A percentile compares a stretch with the other conserved stretches of the same genome.
phyloP scores from a whole-genome alignment of 2,888 invertebrate species.

The Geotrupes spiniger region DNA sequence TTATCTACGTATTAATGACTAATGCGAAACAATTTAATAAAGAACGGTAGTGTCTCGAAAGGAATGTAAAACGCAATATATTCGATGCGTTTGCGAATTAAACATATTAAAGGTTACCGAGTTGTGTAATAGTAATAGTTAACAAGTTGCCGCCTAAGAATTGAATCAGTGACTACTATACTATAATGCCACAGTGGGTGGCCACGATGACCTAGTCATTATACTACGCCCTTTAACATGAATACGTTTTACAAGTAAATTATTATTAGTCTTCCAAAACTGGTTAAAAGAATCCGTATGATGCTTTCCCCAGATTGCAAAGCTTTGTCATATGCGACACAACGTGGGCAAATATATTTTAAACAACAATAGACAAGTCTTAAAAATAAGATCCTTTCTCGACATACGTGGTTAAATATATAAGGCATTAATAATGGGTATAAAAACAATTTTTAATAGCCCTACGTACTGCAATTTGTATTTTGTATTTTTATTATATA shows the following conservation, averaged over 20 bases:
- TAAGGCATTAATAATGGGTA: no score
- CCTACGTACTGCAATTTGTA: neutral
- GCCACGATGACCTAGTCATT: slow-evolving; percentile 20
- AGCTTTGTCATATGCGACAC: slow-evolving; percentile 8
- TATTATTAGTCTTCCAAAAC: slow-evolving; percentile 6
- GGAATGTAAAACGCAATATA: neutral
- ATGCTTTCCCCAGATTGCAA: slow-evolving; percentile 5
- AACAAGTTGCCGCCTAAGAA: slow-evolving; percentile 13
- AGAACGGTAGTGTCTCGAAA: no score
- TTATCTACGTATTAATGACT: neutral
- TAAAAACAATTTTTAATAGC: no score
- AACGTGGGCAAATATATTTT: no score
- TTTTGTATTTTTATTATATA: neutral
- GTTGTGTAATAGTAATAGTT: slow-evolving; percentile 25
- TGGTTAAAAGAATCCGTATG: slow-evolving; percentile 1
- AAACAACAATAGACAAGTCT: no score
- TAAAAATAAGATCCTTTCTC: no score
- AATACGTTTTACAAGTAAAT: slow-evolving; percentile 4
- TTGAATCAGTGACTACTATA: slow-evolving; percentile 19
- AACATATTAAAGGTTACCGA: slow-evolving; percentile 22
- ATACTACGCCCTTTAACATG: slow-evolving; percentile 13
- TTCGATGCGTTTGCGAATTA: slow-evolving; percentile 22
- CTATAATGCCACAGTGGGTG: slow-evolving; percentile 18
- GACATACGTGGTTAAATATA: no score
- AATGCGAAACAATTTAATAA: neutral